phyloP scores from a whole-genome alignment of 2,888 invertebrate genomes.

The Synergus laeviventris region DNA sequence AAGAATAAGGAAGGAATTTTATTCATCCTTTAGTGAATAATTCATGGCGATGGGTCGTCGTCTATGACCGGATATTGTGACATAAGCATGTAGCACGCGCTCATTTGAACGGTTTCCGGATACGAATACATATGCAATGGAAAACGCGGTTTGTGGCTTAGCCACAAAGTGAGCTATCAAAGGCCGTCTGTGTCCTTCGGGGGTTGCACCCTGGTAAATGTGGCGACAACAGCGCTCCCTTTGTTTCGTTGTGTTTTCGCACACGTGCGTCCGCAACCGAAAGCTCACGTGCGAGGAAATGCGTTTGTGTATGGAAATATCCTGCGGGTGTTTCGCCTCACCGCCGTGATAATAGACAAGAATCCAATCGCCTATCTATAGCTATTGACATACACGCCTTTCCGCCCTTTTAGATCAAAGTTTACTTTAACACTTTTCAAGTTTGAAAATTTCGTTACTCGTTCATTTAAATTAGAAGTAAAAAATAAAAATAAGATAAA shows the following conservation, averaged over 20 bases:
- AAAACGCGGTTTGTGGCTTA: conserved; percentile 36
- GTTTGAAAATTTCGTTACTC: too few relatives aligned
- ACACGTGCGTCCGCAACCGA: conserved; percentile 39
- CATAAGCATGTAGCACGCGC: conserved; percentile 33
- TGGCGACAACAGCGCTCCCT: conserved; percentile 48
- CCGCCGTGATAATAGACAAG: conserved; percentile 47
- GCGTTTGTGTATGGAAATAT: conserved; percentile 43
- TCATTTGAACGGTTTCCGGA: conserved; percentile 30
- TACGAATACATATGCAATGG: conserved; percentile 15
- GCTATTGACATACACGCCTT: too few relatives aligned
- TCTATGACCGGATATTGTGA: conserved; percentile 38
- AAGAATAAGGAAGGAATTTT: not conserved
- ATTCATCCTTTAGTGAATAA: conserved; percentile 29
- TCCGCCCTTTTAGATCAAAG: conserved; percentile 46
- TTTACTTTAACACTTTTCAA: conserved; percentile 45
- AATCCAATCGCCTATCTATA: conserved; percentile 1
- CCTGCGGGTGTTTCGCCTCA: conserved; percentile 50
- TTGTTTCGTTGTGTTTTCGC: conserved; percentile 49
- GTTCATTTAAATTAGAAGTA: too few relatives aligned
- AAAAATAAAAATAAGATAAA: too few relatives aligned
- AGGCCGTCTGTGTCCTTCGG: conserved; percentile 45
- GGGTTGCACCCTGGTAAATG: conserved; percentile 43
- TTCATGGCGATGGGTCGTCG: conserved; percentile 29
- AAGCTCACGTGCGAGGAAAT: not conserved
- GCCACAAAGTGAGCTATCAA: conserved; percentile 61